Base-by-base conservation (phyloP, 92 coral and sea anemone genomes). In the Ricordea florida region DNA sequence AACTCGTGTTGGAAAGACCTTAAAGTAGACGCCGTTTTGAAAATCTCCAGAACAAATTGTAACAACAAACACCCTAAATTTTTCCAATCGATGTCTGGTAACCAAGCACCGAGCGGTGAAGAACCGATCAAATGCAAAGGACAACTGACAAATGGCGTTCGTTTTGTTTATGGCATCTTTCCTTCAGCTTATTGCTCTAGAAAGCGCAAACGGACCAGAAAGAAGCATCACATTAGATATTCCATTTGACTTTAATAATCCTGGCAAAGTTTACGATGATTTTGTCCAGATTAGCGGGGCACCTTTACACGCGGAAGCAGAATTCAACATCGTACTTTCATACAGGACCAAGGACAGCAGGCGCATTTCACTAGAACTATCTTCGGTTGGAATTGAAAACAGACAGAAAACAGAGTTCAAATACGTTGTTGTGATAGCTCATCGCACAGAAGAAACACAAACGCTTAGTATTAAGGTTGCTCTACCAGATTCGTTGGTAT, bases 401-500 rank as follows among this genome's bases (percentile, higher is more conserved):
- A 31, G 20, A 7, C 50, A 88, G 62, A 43, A 60, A 8, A 65
- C 33, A 43, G 93, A 87, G 45, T 90, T 88, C 60, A 82, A 62
- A 17, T 83, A 88, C 60, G 77, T 73, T 29, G 77, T 76, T 40
- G 62, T 53, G 14, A 51, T 76, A 28, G 62, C 80, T 21, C 46
- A 66, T 21, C 66, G 80, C 29, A 69, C 93, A n/a, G 88, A 66
- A 22, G 83, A 62, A 16, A 83, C 81, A 24, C 74, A 66, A 62
- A 75, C 62, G 13, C 51, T 80, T 33, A 57, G 42, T 1, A 37
- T 94, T 14, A 48, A 50, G 32, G 89, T 94, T 14, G 36, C 29
- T 41, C 72, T 94, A 28, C 92, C 94, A 1, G 98, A 91, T 80
- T 72, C 88, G 38, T 44, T 94, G 14, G 83, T 81, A 20, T 91